Evolutionary conservation across 2,113 vertebrate genomes (phyloP).

Genomic region (Okapia johnstoni): DNA sequence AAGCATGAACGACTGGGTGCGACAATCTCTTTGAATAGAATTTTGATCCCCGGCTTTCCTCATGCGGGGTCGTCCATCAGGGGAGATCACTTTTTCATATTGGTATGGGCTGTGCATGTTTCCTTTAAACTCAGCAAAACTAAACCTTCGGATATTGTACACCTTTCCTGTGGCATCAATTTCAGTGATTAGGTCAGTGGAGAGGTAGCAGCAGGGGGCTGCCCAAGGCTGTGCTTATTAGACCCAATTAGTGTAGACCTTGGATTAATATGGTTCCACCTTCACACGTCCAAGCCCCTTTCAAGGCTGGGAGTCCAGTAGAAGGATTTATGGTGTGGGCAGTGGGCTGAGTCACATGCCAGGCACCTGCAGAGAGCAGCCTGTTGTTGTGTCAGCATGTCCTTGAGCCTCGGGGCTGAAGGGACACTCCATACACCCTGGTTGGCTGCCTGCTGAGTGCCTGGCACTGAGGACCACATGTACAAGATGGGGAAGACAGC

Average conservation of each 20-base stretch:
- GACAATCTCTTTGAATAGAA: not conserved
- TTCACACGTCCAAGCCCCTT: not conserved
- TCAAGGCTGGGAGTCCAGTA: not conserved
- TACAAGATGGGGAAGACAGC: not conserved
- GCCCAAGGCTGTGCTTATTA: slow-evolving; percentile 35
- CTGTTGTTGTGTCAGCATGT: not conserved
- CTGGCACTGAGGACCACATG: not conserved
- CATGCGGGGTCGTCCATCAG: too few relatives aligned
- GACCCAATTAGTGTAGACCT: slow-evolving; percentile 23
- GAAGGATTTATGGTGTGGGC: not conserved
- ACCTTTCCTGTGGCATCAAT: slow-evolving; percentile 30
- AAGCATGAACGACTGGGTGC: not conserved
- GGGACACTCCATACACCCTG: fast-evolving
- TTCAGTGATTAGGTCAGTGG: not conserved
- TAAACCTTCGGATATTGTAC: not conserved
- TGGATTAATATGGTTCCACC: slow-evolving; percentile 16
- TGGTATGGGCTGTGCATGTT: not conserved
- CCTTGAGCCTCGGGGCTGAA: not conserved
- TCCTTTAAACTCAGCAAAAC: slow-evolving; percentile 4
- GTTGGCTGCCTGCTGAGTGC: not conserved
- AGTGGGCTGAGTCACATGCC: not conserved
- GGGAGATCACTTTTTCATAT: not conserved
- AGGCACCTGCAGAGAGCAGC: not conserved
- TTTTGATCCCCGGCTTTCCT: not conserved
- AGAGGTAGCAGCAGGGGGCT: not conserved